Evolutionary conservation across 2,888 invertebrate species (phyloP).

Genomic region (Galerucella nymphaeae): DNA sequence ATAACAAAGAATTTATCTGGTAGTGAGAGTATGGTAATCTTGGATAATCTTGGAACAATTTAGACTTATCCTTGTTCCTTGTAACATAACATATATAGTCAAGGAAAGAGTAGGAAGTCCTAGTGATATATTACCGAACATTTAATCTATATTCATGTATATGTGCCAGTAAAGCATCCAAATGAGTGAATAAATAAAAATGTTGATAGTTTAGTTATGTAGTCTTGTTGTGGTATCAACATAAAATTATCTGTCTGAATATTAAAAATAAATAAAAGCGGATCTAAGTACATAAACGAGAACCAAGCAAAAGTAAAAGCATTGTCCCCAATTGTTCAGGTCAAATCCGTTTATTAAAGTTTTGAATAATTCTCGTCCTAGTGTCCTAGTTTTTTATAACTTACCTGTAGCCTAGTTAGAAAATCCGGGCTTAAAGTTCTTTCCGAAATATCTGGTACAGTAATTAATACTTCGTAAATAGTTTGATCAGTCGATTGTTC

Average conservation of each 20-base stretch:
- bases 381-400: slow-evolving; percentile 43
- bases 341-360: slow-evolving; percentile 58
- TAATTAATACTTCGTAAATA: slow-evolving; percentile 59
- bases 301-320: slow-evolving; percentile 58
- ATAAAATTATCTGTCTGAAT: neutral
- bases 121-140: too few species aligned
- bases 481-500: slow-evolving; percentile 51
- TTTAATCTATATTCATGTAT: too few species aligned
- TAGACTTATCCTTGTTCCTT: too few species aligned
- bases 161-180: neutral
- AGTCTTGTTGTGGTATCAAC: too few species aligned
- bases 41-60: too few species aligned
- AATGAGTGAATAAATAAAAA: neutral
- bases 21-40: too few species aligned
- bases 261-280: slow-evolving; percentile 33
- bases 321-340: slow-evolving; percentile 56
- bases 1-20: too few species aligned
- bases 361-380: slow-evolving; percentile 48
- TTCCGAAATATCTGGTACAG: slow-evolving; percentile 57
- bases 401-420: slow-evolving; percentile 62
- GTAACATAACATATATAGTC: too few species aligned
- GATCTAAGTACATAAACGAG: slow-evolving; percentile 44
- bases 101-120: too few species aligned
- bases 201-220: neutral
- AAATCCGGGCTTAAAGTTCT: slow-evolving; percentile 62